Evolutionary conservation across 30 jellyfish, hydroid and myxozoan genomes (phyloP).

Genomic region (Aurelia sp.): DNA sequence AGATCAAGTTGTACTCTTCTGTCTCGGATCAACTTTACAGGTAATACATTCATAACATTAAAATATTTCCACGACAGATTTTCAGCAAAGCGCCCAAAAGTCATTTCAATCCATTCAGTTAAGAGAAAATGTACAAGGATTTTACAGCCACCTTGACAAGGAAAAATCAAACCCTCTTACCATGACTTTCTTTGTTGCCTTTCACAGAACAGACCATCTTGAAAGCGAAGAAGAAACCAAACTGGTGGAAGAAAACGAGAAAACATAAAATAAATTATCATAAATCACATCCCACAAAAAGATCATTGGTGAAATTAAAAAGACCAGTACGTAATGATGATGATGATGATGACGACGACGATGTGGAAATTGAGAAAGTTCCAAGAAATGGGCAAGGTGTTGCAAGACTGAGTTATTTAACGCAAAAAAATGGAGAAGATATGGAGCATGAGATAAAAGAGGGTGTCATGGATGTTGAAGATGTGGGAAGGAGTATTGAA

Average conservation of each 20-base stretch:
- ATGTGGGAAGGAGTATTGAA: conserved; percentile 84
- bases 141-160: not conserved
- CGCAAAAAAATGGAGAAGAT: conserved; percentile 86
- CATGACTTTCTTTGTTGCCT: too few species aligned
- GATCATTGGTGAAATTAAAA: not conserved
- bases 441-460: conserved; percentile 75
- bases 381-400: conserved; percentile 89
- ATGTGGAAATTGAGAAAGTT: conserved; percentile 52
- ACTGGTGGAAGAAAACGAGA: conserved; percentile 15
- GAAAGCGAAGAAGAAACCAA: conserved; percentile 19
- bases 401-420: conserved; percentile 82
- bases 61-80: too few species aligned
- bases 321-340: conserved; percentile 37
- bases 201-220: conserved; percentile 40
- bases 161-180: not conserved
- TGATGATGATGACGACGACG: conserved; percentile 63
- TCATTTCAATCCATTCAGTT: too few species aligned
- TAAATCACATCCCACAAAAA: not conserved
- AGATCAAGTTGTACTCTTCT: too few species aligned
- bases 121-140: too few species aligned
- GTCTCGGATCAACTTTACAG: too few species aligned
- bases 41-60: too few species aligned
- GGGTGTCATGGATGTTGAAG: conserved; percentile 82
- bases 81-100: too few species aligned
- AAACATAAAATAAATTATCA: not conserved